Base-by-base conservation (phyloP, 2,113 vertebrate genomes). In the Colaptes auratus region DNA sequence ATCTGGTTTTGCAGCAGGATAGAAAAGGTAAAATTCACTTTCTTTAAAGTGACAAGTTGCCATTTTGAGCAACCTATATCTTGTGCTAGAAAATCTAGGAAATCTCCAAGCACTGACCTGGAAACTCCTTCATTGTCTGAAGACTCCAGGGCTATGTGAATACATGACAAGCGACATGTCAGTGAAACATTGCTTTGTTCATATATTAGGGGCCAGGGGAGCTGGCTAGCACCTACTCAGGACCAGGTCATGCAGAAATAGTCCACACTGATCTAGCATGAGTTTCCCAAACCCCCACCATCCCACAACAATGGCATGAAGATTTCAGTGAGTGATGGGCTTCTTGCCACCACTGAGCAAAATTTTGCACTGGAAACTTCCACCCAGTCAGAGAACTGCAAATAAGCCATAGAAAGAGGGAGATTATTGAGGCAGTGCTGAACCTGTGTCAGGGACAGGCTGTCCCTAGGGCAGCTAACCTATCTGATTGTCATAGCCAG, bases 381-480 rank as follows among this genome's bases (percentile, higher is more conserved):
- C 30, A 35, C 10, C 17, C 50, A 50, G n/a, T 60, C 28, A 33
- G 17, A 8, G 21, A 87, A 55, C 24, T 24, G 35, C 30, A 48
- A 58, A 65, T 4, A 33, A 88, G 10, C 39, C 21, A 7, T 30
- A 19, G 58, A 30, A 81, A 55, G 66, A 33, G 0, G 4, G 60
- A 19, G 31, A 50, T 46, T 79, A 96, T 82, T 94, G 55, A 84
- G 84, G 55, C 0, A 39, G 27, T 67, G 33, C 17, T 83, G 48
- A 72, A 71, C 33, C 10, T 36, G 9, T 71, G 58, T 64, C 67
- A 93, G 74, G 71, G 33, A 91, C 60, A 36, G 46, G 27, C 75
- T 94, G 91, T 35, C 89, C 89, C 55, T 27, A 15, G 64, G 56
- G 75, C 63, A 92, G 87, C 67, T 89, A 89, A 42, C 46, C 55